phyloP scores from a whole-genome alignment of 2,797 vertebrate genomes.

The Darevskia mixta region DNA sequence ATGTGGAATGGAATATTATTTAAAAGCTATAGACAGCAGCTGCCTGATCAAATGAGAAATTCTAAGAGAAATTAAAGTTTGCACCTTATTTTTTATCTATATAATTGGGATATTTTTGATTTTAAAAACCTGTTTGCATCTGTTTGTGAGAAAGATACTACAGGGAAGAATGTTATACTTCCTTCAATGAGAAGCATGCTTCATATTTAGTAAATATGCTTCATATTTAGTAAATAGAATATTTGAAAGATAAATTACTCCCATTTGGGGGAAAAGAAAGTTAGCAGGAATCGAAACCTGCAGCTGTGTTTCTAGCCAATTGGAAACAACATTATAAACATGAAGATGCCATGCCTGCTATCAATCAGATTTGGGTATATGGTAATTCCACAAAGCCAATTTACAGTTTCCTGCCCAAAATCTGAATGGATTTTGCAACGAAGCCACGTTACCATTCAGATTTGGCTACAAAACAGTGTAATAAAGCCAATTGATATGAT shows the following conservation, averaged over 20 bases:
- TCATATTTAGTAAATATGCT: background rate
- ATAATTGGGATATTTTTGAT: slow-evolving; percentile 4
- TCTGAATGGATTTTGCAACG: background rate
- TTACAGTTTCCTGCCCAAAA: background rate
- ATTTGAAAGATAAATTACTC: background rate
- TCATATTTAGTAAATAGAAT: background rate
- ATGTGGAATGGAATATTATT: slow-evolving; percentile 22
- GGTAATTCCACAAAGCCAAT: background rate
- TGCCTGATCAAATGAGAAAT: slow-evolving; percentile 25
- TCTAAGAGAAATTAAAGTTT: slow-evolving; percentile 24
- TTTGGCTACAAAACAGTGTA: background rate
- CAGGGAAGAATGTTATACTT: background rate
- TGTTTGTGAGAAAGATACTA: background rate
- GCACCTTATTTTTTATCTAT: background rate
- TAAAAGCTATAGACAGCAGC: slow-evolving; percentile 20
- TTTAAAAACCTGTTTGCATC: slow-evolving; percentile 8
- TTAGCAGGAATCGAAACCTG: background rate
- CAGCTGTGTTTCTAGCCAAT: background rate
- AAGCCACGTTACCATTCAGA: background rate
- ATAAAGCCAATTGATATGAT: background rate
- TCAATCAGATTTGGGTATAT: background rate
- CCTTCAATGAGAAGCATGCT: background rate
- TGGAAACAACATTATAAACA: background rate
- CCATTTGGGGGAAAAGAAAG: background rate
- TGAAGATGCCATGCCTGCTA: background rate